Conservation (phyloP, 2,113 vertebrate species). For the Oxyura jamaicensis region DNA sequence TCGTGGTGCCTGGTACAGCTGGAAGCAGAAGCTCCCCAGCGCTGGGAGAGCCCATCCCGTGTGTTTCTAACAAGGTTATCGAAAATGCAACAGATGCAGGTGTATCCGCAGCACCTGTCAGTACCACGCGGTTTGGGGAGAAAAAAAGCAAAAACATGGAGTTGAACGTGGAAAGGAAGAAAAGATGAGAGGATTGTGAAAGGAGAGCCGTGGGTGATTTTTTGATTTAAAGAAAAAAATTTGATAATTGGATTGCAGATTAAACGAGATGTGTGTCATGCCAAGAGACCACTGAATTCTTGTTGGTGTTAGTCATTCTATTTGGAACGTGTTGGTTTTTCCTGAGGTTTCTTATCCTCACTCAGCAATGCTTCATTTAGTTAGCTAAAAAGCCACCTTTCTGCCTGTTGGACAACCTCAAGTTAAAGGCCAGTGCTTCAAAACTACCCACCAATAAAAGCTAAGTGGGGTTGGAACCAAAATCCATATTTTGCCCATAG, state of each 20-base stretch:
- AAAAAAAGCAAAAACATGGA: background rate
- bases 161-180: background rate
- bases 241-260: background rate
- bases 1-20: background rate
- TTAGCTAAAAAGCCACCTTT: background rate
- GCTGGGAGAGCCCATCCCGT: background rate
- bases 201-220: background rate
- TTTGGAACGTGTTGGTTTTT: background rate
- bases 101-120: background rate
- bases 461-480: background rate
- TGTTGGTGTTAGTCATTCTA: background rate
- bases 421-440: background rate
- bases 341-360: background rate
- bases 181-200: accelerated
- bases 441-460: background rate
- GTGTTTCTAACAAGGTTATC: background rate
- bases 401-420: background rate
- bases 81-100: background rate
- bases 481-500: accelerated
- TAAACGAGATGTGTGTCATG: background rate
- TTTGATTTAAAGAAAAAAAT: too few relatives aligned
- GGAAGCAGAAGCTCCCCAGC: background rate
- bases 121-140: background rate
- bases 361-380: background rate
- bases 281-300: background rate